phyloP scores from a whole-genome alignment of 1,140 invertebrate species.

The Nasonia longicornis region DNA sequence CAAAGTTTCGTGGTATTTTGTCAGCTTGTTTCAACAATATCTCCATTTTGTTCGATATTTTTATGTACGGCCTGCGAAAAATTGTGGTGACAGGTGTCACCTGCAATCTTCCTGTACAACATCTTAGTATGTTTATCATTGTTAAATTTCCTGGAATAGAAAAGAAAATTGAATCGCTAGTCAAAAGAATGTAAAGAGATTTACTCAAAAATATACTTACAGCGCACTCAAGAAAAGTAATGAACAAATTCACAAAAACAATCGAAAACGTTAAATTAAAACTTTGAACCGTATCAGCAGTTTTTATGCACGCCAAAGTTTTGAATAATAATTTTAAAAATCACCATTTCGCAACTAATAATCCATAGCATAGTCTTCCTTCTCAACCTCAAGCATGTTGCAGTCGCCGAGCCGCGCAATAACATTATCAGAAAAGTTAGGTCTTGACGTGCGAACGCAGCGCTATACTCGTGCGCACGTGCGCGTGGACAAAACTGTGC shows the following conservation, averaged over 20 bases:
- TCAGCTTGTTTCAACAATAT: slow-evolving; percentile 25
- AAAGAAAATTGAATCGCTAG: not conserved
- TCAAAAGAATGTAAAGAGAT: not conserved
- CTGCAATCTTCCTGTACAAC: not conserved
- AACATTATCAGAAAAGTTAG: too few species aligned
- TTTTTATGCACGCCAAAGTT: too few species aligned
- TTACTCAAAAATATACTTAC: not conserved
- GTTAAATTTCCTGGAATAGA: not conserved
- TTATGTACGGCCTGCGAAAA: slow-evolving; percentile 8
- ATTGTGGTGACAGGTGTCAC: not conserved
- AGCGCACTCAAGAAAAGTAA: not conserved
- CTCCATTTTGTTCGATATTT: slow-evolving; percentile 40
- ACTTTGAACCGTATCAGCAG: too few species aligned
- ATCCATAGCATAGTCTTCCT: too few species aligned
- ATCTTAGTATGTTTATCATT: slow-evolving; percentile 35
- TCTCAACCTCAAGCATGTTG: too few species aligned
- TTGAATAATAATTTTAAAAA: too few species aligned
- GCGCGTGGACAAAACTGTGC: too few species aligned
- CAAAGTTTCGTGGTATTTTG: not conserved
- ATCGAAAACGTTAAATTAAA: not conserved
- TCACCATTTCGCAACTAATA: too few species aligned
- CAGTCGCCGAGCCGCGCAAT: too few species aligned
- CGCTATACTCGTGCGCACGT: too few species aligned
- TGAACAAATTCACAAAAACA: not conserved
- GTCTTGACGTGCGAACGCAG: too few species aligned